phyloP scores from a whole-genome alignment of 2,888 invertebrate species.

The Leptothorax acervorum region DNA sequence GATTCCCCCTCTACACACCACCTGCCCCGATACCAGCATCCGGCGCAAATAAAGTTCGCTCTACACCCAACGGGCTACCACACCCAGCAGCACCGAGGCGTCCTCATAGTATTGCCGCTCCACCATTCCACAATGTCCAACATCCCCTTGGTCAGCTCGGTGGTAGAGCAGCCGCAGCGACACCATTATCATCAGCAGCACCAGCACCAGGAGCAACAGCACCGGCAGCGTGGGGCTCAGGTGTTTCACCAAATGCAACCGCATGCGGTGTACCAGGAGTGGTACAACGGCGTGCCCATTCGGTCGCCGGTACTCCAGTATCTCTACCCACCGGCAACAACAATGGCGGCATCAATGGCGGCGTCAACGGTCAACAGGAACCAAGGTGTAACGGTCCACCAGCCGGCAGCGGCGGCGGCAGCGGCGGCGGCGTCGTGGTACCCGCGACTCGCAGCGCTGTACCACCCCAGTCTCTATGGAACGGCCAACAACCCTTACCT shows the following conservation, averaged over 20 bases:
- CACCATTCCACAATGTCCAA: conserved; percentile 86
- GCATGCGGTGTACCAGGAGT: conserved; percentile 69
- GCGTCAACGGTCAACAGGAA: conserved; percentile 67
- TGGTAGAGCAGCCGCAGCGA: conserved; percentile 72
- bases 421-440: conserved; percentile 67
- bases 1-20: conserved; percentile 88
- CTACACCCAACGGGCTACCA: conserved; percentile 82
- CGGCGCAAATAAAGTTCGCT: conserved; percentile 81
- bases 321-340: conserved; percentile 72
- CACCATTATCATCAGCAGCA: conserved; percentile 63
- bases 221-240: conserved; percentile 59
- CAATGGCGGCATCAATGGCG: conserved; percentile 66
- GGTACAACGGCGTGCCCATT: conserved; percentile 77
- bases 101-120: conserved; percentile 87
- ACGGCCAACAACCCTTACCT: conserved; percentile 82
- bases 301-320: conserved; percentile 80
- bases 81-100: conserved; percentile 84
- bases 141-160: conserved; percentile 77
- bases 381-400: conserved; percentile 69
- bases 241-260: conserved; percentile 66
- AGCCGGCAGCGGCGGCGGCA: conserved; percentile 63
- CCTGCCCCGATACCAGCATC: conserved; percentile 86
- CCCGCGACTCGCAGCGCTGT: conserved; percentile 78
- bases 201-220: conserved; percentile 58
- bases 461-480: conserved; percentile 84